phyloP scores from a whole-genome alignment of 2,113 vertebrate species.

The Nycticorax nycticorax region DNA sequence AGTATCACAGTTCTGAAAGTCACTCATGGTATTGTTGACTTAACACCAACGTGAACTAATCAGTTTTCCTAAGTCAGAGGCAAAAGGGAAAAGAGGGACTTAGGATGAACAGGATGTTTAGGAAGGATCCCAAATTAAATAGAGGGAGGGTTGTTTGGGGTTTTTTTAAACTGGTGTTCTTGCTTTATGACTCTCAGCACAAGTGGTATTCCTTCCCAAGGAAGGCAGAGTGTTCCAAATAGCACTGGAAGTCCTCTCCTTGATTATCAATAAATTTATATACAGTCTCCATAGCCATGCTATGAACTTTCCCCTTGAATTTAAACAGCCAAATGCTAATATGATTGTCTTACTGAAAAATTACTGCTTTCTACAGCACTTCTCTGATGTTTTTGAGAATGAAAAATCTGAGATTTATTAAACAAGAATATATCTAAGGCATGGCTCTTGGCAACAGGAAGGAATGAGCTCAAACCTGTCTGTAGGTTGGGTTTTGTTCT shows the following conservation, averaged over 20 bases:
- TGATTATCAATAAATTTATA: background rate
- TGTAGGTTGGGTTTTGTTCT: background rate
- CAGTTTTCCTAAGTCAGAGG: background rate
- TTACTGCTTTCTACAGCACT: background rate
- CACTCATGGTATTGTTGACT: background rate
- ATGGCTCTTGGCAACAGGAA: background rate
- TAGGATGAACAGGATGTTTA: background rate
- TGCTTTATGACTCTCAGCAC: background rate
- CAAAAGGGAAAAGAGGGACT: background rate
- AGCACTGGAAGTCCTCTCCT: slow-evolving; percentile 32
- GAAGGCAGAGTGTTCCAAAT: background rate
- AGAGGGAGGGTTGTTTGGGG: background rate
- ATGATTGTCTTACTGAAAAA: background rate
- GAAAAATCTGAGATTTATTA: background rate
- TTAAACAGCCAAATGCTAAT: background rate
- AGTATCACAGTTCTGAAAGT: background rate
- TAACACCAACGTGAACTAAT: background rate
- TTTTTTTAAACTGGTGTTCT: background rate
- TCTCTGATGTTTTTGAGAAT: background rate
- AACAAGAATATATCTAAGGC: background rate
- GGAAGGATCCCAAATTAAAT: background rate
- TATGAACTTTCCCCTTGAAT: background rate
- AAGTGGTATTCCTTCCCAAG: slow-evolving; percentile 42
- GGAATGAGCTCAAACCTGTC: background rate
- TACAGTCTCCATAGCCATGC: background rate